Percentiles rank a stretch among this genome's conserved stretches.
These are phyloP conservation scores for Tympanoctomys barrerae DNA, from an alignment of 2,797 vertebrate genomes.

Conservation along the genomic window DNA sequence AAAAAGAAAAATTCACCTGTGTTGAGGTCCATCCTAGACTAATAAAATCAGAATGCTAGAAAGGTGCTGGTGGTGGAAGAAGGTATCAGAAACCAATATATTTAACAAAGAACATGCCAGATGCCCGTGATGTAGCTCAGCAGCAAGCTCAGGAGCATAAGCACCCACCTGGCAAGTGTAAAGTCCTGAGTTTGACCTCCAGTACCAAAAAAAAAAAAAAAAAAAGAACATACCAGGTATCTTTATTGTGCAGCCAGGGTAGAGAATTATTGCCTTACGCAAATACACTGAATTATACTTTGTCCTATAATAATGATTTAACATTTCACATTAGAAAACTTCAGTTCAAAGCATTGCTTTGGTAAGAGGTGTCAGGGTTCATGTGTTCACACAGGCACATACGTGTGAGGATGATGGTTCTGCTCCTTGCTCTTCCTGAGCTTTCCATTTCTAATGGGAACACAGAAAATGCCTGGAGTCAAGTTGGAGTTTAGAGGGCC, in stretches of 20 bases:
- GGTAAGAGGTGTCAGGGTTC: background rate
- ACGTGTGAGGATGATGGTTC: background rate
- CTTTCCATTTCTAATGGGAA: background rate
- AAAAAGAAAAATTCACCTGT: background rate
- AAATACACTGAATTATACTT: conserved; percentile 33
- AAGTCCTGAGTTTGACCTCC: too few species aligned
- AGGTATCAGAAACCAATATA: background rate
- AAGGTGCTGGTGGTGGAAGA: background rate
- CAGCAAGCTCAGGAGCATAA: too few species aligned
- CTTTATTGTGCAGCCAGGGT: background rate
- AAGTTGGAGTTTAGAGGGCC: background rate
- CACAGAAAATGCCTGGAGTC: background rate
- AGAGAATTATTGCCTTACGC: conserved; percentile 25
- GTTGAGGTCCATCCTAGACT: background rate
- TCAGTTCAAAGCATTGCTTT: background rate
- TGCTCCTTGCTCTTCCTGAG: background rate
- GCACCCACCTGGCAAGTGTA: too few species aligned
- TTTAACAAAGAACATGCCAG: background rate
- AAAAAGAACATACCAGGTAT: background rate
- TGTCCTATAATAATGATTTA: background rate
- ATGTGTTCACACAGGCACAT: background rate
- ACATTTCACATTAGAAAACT: conserved; percentile 22
- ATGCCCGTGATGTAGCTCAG: background rate
- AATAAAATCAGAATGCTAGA: conserved; percentile 30
- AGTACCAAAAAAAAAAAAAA: too few species aligned